Conservation (phyloP, 2,888 invertebrate genomes). For the Pseudolycoriella hygida region DNA sequence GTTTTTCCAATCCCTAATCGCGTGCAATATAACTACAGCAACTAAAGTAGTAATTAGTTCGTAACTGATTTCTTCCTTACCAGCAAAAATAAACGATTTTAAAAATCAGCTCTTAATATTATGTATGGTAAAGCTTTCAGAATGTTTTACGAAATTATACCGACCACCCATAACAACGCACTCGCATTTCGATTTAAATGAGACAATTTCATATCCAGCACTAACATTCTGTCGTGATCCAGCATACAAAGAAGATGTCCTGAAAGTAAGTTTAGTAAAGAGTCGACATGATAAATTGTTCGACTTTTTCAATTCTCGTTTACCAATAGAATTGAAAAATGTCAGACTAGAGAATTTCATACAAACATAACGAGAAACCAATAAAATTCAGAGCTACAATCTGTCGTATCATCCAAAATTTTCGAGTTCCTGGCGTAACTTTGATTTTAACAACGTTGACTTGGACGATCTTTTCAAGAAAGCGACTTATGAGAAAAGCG, state of each 20-base stretch:
- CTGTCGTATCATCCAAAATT: slow-evolving; percentile 32
- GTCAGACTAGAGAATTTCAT: too few species aligned
- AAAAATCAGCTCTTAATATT: too few species aligned
- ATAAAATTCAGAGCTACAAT: slow-evolving; percentile 36
- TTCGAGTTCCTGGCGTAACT: slow-evolving; percentile 36
- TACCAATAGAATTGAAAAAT: too few species aligned
- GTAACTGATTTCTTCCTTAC: too few species aligned
- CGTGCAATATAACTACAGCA: too few species aligned
- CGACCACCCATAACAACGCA: slow-evolving; percentile 48
- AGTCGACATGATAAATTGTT: too few species aligned
- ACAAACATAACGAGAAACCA: too few species aligned
- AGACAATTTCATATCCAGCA: slow-evolving; percentile 46
- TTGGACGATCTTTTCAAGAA: slow-evolving; percentile 40
- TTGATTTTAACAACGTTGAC: slow-evolving; percentile 35
- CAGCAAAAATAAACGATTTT: too few species aligned
- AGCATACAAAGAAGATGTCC: slow-evolving; percentile 37
- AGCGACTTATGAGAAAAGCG: slow-evolving; percentile 35
- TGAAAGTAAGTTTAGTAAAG: slow-evolving; percentile 35
- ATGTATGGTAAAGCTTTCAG: slow-evolving; percentile 31
- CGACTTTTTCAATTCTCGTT: too few species aligned
- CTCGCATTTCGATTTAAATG: slow-evolving; percentile 46
- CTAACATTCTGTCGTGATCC: slow-evolving; percentile 50
- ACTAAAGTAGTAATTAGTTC: too few species aligned
- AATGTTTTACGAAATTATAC: slow-evolving; percentile 39
- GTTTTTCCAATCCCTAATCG: too few species aligned